Percentiles rank a stretch among this genome's conserved stretches.
Evolutionary conservation across 2,888 invertebrate species (phyloP).

Genomic region (Morinoia aosen): DNA sequence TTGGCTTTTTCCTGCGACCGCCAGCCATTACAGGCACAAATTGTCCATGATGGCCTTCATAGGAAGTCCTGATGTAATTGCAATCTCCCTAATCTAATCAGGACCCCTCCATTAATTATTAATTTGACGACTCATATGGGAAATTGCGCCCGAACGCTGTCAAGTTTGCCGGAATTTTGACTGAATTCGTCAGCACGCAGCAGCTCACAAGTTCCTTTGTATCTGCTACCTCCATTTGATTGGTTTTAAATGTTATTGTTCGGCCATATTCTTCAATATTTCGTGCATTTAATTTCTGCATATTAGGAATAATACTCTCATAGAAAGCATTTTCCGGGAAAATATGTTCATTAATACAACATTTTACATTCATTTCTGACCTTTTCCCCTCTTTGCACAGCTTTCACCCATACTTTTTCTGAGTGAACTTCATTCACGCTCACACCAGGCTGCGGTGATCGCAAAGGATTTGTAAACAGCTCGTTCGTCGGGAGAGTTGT

Average conservation of each 20-base stretch:
- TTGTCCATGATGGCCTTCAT: constrained; percentile 47
- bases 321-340: neutral
- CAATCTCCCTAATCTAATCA: constrained; percentile 43
- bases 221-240: neutral
- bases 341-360: neutral
- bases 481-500: neutral
- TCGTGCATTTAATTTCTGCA: neutral
- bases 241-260: neutral
- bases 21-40: constrained; percentile 26
- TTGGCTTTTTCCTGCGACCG: neutral
- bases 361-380: neutral
- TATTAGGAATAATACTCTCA: neutral
- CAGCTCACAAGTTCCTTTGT: neutral
- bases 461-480: neutral
- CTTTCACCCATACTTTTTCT: neutral
- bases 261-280: neutral
- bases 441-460: neutral
- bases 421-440: neutral
- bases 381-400: too few relatives aligned
- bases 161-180: constrained; percentile 15
- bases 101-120: constrained; percentile 50
- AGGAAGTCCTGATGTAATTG: constrained; percentile 50
- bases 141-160: constrained; percentile 10
- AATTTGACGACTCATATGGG: constrained; percentile 37
- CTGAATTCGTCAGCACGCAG: neutral